Conservation (phyloP, 2,797 vertebrate genomes). For the Coranthus polyacanthus region DNA sequence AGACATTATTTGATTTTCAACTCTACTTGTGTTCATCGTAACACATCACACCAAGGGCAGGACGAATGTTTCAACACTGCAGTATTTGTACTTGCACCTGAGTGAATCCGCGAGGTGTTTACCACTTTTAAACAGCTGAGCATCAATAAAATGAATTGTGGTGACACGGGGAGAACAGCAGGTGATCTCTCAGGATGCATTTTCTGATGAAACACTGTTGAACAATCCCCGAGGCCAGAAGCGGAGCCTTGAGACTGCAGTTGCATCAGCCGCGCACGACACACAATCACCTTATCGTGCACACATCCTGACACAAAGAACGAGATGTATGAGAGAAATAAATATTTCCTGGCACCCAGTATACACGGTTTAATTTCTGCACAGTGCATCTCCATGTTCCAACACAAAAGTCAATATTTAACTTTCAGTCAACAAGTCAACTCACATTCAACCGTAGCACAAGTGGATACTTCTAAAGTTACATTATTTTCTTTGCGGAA, state of each 20-base stretch:
- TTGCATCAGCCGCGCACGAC: constrained; percentile 74
- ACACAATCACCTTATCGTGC: constrained; percentile 1
- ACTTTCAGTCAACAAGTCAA: not conserved
- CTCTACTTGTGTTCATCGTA: not conserved
- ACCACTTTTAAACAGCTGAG: constrained; percentile 45
- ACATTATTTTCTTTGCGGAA: no score
- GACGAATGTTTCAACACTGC: not conserved
- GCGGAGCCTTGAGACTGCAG: constrained; percentile 64
- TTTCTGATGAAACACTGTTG: constrained; percentile 76
- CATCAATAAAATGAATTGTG: constrained; percentile 42
- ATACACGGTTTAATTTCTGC: no score
- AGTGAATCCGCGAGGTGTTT: constrained; percentile 52
- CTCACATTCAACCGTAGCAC: not conserved
- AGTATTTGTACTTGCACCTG: not conserved
- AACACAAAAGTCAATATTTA: not conserved
- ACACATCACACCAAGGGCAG: no score
- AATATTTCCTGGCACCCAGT: not conserved
- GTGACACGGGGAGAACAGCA: constrained; percentile 54
- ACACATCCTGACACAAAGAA: constrained; percentile 23
- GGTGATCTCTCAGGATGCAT: constrained; percentile 68
- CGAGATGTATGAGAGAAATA: not conserved
- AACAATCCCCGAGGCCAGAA: constrained; percentile 63
- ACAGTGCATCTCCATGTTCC: no score
- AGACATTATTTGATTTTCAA: not conserved
- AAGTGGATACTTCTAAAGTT: not conserved